Evolutionary conservation across 2,888 invertebrate genomes (phyloP), one percentile per base, ranked within the genome.

Genomic region (Corythucha ciliata): DNA sequence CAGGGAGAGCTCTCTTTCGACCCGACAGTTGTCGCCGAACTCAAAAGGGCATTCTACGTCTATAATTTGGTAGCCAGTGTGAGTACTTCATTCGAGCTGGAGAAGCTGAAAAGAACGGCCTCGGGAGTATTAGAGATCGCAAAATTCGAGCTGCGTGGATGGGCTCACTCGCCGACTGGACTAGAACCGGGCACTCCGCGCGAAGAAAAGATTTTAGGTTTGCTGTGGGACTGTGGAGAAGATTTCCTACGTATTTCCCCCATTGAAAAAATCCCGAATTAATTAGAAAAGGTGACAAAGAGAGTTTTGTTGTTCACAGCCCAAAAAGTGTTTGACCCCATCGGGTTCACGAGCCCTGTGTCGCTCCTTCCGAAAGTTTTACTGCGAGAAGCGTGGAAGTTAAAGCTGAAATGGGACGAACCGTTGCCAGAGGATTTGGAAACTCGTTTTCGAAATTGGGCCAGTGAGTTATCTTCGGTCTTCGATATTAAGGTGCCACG

Each of bases 121-220:
- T 25, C 48, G 20, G 5, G n/a, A 8, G 14, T 54, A 2, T 26
- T 55, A 36, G 24, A n/a, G 10, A 22, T 34, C 27, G 40, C 41
- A 22, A 10, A 40, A 10, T 57, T 57, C 26, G 52, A 57, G 12
- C 49, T 55, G 10, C 2, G 57, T 8, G 55, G 41, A 2, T 50
- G 52, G 49, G 24, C n/a, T 8, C n/a, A 27, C 48, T 25, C 29
- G 24, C 18, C 46, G 48, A 16, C 20, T 21, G 26, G 14, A 12
- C 21, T 12, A 8, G n/a, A n/a, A n/a, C n/a, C n/a, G n/a, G n/a
- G n/a, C n/a, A n/a, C 36, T 4, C 33, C 34, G 18, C 3, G 21
- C 18, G 21, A 25, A 49, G 39, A 20, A 39, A 44, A 32, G 39
- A n/a, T 52, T n/a, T 48, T 57, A 25, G 57, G 49, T 5, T 24